Percentiles rank a stretch among this genome's conserved stretches.
phyloP scores from a whole-genome alignment of 2,113 vertebrate genomes.

The Zosterops lateralis region DNA sequence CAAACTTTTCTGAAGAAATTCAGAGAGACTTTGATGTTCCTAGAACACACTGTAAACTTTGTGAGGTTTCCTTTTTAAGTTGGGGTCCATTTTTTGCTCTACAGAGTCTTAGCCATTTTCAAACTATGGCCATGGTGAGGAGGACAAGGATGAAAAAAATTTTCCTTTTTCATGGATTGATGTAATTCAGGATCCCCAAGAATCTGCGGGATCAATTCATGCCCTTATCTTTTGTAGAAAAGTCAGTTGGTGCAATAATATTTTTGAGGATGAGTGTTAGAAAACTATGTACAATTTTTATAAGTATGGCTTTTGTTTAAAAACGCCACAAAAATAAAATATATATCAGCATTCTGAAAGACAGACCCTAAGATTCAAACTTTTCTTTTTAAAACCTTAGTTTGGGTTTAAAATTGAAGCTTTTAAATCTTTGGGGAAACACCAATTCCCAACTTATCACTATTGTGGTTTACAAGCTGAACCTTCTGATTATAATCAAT shows the following conservation, averaged over 20 bases:
- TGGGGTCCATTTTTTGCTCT: background rate
- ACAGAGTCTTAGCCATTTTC: background rate
- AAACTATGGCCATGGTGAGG: background rate
- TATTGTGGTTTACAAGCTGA: background rate
- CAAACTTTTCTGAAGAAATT: background rate
- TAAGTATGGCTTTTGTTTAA: background rate
- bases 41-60: background rate
- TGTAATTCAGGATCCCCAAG: background rate
- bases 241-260: background rate
- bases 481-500: background rate
- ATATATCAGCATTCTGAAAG: background rate
- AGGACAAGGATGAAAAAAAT: background rate
- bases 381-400: background rate
- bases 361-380: background rate
- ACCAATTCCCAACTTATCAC: background rate
- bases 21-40: background rate
- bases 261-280: background rate
- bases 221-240: background rate
- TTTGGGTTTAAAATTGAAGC: background rate
- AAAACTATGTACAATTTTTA: background rate
- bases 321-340: background rate
- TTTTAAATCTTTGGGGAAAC: background rate
- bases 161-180: background rate
- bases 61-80: background rate
- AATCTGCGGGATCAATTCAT: background rate